Conservation (phyloP, 2,113 vertebrate species). For the Danio rerio region GRCz12tu NC_133197.1:5389001-5389500, state of each 20-base stretch:
- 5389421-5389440: not conserved
- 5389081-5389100: no score
- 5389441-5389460: constrained; percentile 31
- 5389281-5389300: not conserved
- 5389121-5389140: no score
- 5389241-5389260: not conserved
- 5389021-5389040: no score
- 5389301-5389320: constrained; percentile 13
- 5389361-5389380: constrained; percentile 13
- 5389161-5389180: no score
- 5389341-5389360: not conserved
- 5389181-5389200: no score
- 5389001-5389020: no score
- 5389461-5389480: not conserved
- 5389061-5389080: no score
- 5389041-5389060: no score
- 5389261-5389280: not conserved
- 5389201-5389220: no score
- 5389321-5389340: constrained; percentile 15
- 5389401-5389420: constrained; percentile 12
- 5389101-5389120: no score
- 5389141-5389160: no score
- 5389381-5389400: constrained; percentile 4
- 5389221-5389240: not conserved
- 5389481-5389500: not conserved